Conservation (phyloP, 1,140 invertebrate genomes). For the Anastrepha obliqua region DNA sequence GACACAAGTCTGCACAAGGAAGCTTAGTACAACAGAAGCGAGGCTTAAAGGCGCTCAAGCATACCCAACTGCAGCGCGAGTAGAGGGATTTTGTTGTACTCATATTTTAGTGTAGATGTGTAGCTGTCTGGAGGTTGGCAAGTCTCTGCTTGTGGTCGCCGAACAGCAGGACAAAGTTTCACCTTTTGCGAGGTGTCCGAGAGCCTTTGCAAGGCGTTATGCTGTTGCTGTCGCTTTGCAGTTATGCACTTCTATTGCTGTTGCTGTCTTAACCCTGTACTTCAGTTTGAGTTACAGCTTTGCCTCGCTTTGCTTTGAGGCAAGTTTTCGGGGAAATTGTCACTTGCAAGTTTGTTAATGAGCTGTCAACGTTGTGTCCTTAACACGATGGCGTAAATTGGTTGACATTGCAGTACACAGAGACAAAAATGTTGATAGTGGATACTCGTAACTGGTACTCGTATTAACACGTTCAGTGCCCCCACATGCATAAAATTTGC, state of each 20-base stretch:
- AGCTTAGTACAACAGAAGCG: background rate
- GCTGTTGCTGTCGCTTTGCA: conserved; percentile 17
- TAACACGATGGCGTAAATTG: background rate
- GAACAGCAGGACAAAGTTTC: conserved; percentile 30
- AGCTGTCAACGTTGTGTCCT: background rate
- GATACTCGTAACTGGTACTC: too few relatives aligned
- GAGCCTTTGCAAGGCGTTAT: conserved; percentile 19
- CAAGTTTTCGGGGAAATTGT: conserved; percentile 29
- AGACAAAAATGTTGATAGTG: too few relatives aligned
- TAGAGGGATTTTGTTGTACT: background rate
- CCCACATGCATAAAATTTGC: too few relatives aligned
- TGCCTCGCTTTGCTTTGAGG: conserved; percentile 3
- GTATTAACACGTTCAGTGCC: too few relatives aligned
- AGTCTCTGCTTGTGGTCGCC: background rate
- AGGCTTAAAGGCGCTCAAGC: conserved; percentile 12
- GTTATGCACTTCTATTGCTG: background rate
- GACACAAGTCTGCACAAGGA: conserved; percentile 7
- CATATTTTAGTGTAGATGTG: background rate
- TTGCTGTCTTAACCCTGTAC: background rate
- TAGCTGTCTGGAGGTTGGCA: background rate
- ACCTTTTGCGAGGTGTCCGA: conserved; percentile 22
- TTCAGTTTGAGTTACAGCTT: conserved; percentile 40
- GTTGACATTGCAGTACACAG: background rate
- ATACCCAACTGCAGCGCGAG: background rate
- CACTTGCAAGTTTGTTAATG: conserved; percentile 51